Evolutionary conservation across 2,113 vertebrate species (phyloP), one percentile per base, ranked within the genome.

Genomic region (Tenebrosternarchus preto): DNA sequence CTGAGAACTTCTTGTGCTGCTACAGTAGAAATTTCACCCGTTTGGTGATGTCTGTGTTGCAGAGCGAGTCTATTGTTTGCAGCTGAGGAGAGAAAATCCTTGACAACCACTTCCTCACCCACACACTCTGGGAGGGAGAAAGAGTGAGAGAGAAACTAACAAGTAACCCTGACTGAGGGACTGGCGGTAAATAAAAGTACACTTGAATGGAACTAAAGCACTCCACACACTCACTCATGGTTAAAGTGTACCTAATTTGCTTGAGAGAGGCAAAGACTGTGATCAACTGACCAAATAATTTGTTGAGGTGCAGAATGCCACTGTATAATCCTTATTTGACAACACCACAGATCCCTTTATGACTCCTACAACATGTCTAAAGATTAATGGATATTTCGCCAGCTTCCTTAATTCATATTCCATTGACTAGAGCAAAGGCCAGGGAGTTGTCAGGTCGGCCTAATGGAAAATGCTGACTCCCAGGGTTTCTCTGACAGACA

Each of bases 51-150:
- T 84, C 70, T 86, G 83, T 53, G 67, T 78, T 84, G 80, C 84
- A 85, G 83, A 87, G 67, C 80, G 85, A 88, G 74, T 80, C 90
- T 56, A 90, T 89, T 89, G 89, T 90, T 86, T 87, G 85, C 39
- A 74, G 74, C 77, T 73, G 57, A 55, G 74, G n/a, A 82, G 80
- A 76, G 64, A 80, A 86, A 86, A 83, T 83, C 81, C 72, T 77
- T 75, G 81, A 85, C 69, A 73, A 85, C 71, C 24, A 82, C 83
- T 77, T 85, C 76, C 78, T 81, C 81, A 73, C 73, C 71, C 77
- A 77, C 87, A 82, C 78, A 79, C 66, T 71, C 61, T 29, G 27
- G 43, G 24, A 74, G 55, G 64, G 57, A 70, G 63, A 36, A 73
- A 29, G 33, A 70, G 63, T 76, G 84, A 80, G 77, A 77, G 55